Conservation (phyloP, 2,113 vertebrate species). For the Genyomyrus donnyi region DNA sequence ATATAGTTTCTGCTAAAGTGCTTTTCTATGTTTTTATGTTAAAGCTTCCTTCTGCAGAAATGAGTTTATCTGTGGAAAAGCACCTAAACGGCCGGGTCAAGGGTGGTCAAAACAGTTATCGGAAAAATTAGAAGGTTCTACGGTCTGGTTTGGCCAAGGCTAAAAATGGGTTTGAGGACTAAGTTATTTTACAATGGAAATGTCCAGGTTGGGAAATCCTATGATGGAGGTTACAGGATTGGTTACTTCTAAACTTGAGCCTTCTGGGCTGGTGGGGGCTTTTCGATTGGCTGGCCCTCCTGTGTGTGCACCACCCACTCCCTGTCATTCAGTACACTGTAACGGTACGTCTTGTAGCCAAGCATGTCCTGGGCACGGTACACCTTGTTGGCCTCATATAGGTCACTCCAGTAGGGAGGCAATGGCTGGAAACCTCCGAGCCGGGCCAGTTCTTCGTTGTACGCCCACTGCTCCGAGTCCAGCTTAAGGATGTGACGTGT, state of each 20-base stretch:
- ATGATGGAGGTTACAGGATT: not conserved
- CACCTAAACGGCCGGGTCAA: not conserved
- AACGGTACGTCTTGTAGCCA: constrained; percentile 44
- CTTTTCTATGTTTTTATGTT: not conserved
- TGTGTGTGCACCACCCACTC: constrained; percentile 40
- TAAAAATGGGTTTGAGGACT: not conserved
- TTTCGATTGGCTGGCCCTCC: constrained; percentile 32
- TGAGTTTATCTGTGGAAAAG: not conserved
- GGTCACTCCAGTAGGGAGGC: constrained; percentile 35
- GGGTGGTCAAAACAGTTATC: not conserved
- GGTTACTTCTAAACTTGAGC: not conserved
- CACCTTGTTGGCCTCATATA: constrained; percentile 44
- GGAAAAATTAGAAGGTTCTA: not conserved
- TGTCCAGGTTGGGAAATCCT: not conserved
- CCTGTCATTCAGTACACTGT: constrained; percentile 35
- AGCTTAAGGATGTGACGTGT: constrained; percentile 48
- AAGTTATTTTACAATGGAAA: not conserved
- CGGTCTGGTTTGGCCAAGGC: not conserved
- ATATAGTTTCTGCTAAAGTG: not conserved
- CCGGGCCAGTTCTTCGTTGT: constrained; percentile 45
- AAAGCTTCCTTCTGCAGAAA: not conserved
- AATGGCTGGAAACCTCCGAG: constrained; percentile 43
- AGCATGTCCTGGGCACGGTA: constrained; percentile 39
- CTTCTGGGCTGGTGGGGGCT: constrained; percentile 24
- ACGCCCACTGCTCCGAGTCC: constrained; percentile 49